Evolutionary conservation across 1,140 invertebrate genomes (phyloP).

Genomic region (Platyscapa corneri): DNA sequence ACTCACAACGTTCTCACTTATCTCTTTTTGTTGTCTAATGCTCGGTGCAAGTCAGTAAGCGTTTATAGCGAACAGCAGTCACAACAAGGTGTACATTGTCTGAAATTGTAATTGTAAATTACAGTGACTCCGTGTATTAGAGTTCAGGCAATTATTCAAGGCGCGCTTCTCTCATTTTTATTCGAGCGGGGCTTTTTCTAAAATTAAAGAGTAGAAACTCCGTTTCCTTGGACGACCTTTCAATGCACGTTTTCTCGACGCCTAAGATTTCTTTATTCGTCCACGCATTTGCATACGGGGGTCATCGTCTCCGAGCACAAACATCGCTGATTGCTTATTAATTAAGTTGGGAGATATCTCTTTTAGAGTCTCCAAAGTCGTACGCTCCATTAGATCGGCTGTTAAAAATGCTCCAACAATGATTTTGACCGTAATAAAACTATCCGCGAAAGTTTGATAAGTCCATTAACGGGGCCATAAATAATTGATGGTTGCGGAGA

Average conservation of each 20-base stretch:
- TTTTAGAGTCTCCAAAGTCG: too few species aligned
- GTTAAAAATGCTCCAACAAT: neutral
- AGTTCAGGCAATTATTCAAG: too few species aligned
- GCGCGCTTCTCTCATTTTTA: too few species aligned
- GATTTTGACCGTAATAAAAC: neutral
- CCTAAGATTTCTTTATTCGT: too few species aligned
- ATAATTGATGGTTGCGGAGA: neutral
- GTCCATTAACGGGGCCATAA: neutral
- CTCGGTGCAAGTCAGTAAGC: neutral
- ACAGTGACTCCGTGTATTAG: neutral
- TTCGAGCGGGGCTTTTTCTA: too few species aligned
- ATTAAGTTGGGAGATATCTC: too few species aligned
- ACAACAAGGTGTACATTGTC: neutral
- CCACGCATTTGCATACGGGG: too few species aligned
- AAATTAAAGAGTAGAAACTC: too few species aligned
- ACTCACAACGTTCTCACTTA: neutral
- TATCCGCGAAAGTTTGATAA: neutral
- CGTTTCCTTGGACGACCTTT: too few species aligned
- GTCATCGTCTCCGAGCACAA: too few species aligned
- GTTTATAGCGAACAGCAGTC: conserved; percentile 1
- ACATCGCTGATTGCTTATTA: too few species aligned
- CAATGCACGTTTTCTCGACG: too few species aligned
- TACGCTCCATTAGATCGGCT: neutral
- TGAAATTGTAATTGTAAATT: neutral
- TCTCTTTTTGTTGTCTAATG: neutral